Conservation (phyloP, 2,888 invertebrate species). For the Netelia virgata region DNA sequence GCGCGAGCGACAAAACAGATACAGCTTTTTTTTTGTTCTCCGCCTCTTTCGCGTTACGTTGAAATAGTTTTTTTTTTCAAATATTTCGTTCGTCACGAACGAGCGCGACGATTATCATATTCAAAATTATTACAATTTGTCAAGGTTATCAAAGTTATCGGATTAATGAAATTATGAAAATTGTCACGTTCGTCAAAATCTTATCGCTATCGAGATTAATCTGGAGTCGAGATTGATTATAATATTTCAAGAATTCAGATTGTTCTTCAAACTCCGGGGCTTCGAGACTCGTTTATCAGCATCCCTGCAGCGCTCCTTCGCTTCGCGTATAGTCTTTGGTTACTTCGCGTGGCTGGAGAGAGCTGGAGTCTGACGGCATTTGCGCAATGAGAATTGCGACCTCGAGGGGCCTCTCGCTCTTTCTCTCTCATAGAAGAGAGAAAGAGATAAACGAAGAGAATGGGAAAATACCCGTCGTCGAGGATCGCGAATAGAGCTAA, state of each 20-base stretch:
- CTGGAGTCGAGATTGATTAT: slow-evolving; percentile 15
- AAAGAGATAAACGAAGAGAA: slow-evolving; percentile 42
- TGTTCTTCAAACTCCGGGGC: slow-evolving; percentile 13
- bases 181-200: not conserved
- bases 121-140: not conserved
- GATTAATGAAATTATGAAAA: not conserved
- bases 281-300: slow-evolving; percentile 1
- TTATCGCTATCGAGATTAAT: not conserved
- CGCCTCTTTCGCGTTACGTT: not conserved
- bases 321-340: slow-evolving; percentile 26
- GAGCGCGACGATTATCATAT: not conserved
- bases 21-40: slow-evolving; percentile 1
- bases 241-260: not conserved
- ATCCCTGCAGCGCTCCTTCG: slow-evolving; percentile 24
- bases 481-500: slow-evolving; percentile 41
- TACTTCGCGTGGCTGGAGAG: slow-evolving; percentile 28
- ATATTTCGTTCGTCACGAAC: not conserved
- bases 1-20: slow-evolving; percentile 28
- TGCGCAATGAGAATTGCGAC: slow-evolving; percentile 38
- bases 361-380: slow-evolving; percentile 34
- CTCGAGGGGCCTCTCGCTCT: not conserved
- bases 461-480: slow-evolving; percentile 26
- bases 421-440: not conserved
- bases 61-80: not conserved
- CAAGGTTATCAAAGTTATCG: too few relatives aligned